Evolutionary conservation across 2,797 vertebrate genomes (phyloP).

Genomic region (Anolis apletophallus): DNA sequence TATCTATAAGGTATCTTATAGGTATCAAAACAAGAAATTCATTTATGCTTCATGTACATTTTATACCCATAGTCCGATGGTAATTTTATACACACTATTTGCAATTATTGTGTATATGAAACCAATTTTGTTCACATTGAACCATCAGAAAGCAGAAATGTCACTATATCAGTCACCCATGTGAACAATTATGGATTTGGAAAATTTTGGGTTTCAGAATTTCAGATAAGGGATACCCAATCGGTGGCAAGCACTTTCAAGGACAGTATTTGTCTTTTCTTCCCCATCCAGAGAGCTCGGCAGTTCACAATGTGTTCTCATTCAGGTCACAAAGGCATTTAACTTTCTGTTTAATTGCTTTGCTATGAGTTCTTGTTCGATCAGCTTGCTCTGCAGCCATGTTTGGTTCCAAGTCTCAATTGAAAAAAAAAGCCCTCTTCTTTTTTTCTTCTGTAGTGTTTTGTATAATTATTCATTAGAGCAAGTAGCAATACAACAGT

Average conservation of each 20-base stretch:
- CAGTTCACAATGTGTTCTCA: not conserved
- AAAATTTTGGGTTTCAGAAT: no score
- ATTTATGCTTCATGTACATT: no score
- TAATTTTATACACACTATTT: no score
- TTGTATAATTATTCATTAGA: not conserved
- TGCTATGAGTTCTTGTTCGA: slow-evolving; percentile 7
- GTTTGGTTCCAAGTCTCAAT: slow-evolving; percentile 7
- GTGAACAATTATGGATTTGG: no score
- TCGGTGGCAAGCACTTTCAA: not conserved
- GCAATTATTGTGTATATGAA: no score
- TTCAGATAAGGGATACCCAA: no score
- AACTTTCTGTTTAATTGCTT: slow-evolving; percentile 38
- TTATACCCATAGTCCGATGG: no score
- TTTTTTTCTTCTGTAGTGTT: slow-evolving; percentile 8
- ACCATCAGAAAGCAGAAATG: no score
- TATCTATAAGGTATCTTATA: no score
- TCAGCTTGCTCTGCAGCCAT: not conserved
- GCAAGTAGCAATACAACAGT: slow-evolving; percentile 11
- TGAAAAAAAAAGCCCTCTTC: slow-evolving; percentile 30
- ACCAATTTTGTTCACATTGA: no score
- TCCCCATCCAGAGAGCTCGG: not conserved
- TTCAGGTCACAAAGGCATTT: not conserved
- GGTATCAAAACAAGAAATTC: no score
- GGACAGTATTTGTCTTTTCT: not conserved
- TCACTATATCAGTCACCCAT: no score